Evolutionary conservation across 2,797 vertebrate genomes (phyloP).

Genomic region (Spinus pinus): DNA sequence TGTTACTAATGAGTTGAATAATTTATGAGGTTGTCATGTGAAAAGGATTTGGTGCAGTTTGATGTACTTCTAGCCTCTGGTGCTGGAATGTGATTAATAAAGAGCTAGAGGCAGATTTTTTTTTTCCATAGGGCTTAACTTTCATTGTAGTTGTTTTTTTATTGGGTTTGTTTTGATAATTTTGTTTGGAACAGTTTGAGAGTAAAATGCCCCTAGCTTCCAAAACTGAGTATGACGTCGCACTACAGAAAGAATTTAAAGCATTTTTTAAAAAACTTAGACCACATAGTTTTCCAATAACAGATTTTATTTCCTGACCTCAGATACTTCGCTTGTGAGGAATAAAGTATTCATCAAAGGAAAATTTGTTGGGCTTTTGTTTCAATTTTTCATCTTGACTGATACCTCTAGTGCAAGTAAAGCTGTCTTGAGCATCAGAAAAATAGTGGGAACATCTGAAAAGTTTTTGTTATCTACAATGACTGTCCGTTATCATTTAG

Average conservation of each 20-base stretch:
- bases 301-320: not conserved
- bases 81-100: constrained; percentile 80
- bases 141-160: constrained; percentile 24
- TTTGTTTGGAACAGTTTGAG: constrained; percentile 43
- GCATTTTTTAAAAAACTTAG: not conserved
- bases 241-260: not conserved
- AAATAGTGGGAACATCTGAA: constrained; percentile 7
- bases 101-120: constrained; percentile 68
- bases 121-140: constrained; percentile 58
- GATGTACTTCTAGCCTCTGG: constrained; percentile 79
- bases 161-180: constrained; percentile 58
- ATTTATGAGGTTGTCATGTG: constrained; percentile 92
- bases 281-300: not conserved
- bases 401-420: not conserved
- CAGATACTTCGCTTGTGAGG: constrained; percentile 20
- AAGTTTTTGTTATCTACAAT: constrained; percentile 64
- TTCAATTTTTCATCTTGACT: constrained; percentile 16
- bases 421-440: not conserved
- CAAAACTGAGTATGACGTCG: constrained; percentile 19
- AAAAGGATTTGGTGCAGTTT: constrained; percentile 84
- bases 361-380: not conserved
- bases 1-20: constrained; percentile 90
- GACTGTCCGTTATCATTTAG: constrained; percentile 74
- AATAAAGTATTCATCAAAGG: constrained; percentile 4
- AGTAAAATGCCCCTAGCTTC: constrained; percentile 45